These are phyloP conservation scores for Lasius platythorax DNA, from an alignment of 2,888 invertebrate genomes.

Conservation along the genomic window DNA sequence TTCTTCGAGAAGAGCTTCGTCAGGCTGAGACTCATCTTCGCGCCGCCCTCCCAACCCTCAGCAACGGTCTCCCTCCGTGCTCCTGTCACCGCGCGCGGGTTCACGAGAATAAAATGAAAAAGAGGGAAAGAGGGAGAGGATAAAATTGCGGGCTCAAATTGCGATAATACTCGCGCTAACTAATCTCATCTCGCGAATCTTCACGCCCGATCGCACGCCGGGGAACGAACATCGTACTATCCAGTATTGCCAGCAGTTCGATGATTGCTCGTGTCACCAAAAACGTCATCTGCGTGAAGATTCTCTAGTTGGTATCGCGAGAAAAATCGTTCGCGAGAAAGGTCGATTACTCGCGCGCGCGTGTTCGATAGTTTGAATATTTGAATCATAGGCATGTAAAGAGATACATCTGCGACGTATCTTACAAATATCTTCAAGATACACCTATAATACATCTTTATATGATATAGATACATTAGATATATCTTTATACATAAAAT, in stretches of 20 bases:
- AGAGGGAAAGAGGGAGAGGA: background rate
- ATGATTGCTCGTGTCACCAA: background rate
- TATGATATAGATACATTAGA: background rate
- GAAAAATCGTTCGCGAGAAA: background rate
- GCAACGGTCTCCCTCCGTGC: constrained; percentile 36
- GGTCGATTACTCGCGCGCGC: background rate
- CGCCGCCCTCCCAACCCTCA: constrained; percentile 26
- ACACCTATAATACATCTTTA: background rate
- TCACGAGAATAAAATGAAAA: background rate
- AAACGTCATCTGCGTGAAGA: no score
- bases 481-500: no score
- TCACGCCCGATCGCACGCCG: constrained; percentile 37
- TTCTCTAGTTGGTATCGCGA: constrained; percentile 5
- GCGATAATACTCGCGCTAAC: background rate
- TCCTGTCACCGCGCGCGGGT: constrained; percentile 49
- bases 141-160: background rate
- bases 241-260: constrained; percentile 3
- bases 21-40: constrained; percentile 83
- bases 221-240: background rate
- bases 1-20: constrained; percentile 84
- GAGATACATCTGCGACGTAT: no score
- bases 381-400: background rate
- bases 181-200: background rate
- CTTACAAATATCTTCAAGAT: no score
- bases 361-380: background rate